Evolutionary conservation across 53 echinoderm and acorn worm genomes (phyloP).

Genomic region (Antedon mediterranea): DNA sequence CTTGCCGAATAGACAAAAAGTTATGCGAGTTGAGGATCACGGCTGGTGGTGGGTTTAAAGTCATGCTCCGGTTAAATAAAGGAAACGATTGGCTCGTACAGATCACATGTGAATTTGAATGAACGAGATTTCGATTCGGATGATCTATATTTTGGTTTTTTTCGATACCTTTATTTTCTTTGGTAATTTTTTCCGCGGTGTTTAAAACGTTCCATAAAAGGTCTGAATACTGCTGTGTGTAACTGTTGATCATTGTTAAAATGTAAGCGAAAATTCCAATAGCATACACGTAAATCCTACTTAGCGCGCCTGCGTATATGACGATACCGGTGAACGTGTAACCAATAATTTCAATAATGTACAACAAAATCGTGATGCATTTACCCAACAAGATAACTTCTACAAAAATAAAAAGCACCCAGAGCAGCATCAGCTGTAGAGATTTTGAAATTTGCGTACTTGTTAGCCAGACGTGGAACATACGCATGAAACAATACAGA

Average conservation of each 20-base stretch:
- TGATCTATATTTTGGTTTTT: not conserved
- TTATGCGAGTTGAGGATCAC: slow-evolving; percentile 13
- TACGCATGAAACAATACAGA: slow-evolving; percentile 48
- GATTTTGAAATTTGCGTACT: slow-evolving; percentile 14
- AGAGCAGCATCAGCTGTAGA: slow-evolving; percentile 27
- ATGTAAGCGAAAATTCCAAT: slow-evolving; percentile 44
- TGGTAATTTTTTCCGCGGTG: slow-evolving; percentile 33
- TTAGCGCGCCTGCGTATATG: slow-evolving; percentile 47
- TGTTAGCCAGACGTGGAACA: slow-evolving; percentile 13
- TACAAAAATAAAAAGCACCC: slow-evolving; percentile 33
- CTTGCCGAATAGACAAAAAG: slow-evolving; percentile 34
- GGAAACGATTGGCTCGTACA: not conserved
- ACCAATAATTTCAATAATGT: slow-evolving; percentile 57
- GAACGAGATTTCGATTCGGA: not conserved
- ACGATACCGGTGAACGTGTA: slow-evolving; percentile 91
- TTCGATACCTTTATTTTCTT: not conserved
- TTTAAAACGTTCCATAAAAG: slow-evolving; percentile 34
- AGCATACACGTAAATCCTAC: slow-evolving; percentile 30
- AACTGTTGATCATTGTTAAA: slow-evolving; percentile 37
- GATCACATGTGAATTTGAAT: not conserved
- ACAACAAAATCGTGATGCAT: slow-evolving; percentile 70
- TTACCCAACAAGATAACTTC: slow-evolving; percentile 45
- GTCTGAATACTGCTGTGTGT: slow-evolving; percentile 62
- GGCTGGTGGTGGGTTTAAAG: not conserved
- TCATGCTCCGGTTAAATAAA: not conserved